Evolutionary conservation across 2,797 vertebrate genomes (phyloP).

Genomic region (Dermochelys coriacea): DNA sequence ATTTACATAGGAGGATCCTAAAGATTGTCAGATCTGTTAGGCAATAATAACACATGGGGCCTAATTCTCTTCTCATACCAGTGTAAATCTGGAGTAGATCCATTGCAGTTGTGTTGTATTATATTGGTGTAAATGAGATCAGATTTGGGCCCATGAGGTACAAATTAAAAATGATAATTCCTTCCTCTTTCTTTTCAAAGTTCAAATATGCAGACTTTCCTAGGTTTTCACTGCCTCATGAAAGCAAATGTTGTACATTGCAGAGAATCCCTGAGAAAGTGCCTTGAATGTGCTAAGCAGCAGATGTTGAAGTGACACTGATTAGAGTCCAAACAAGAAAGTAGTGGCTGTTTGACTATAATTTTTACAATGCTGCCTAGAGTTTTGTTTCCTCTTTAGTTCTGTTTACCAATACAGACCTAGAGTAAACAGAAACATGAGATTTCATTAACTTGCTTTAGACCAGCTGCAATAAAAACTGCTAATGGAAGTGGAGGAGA

Average conservation of each 20-base stretch:
- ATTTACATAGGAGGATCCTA: neutral
- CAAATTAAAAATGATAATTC: too few species aligned
- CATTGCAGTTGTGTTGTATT: neutral
- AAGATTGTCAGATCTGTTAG: neutral
- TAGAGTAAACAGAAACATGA: conserved; percentile 78
- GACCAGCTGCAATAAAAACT: conserved; percentile 74
- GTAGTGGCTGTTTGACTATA: conserved; percentile 17
- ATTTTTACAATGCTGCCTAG: neutral
- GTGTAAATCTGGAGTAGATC: neutral
- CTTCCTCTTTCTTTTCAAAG: neutral
- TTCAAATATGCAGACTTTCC: neutral
- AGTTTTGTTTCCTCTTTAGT: conserved; percentile 54
- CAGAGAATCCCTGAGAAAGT: neutral
- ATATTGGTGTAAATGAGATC: neutral
- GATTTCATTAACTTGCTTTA: conserved; percentile 70
- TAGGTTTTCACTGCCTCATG: neutral
- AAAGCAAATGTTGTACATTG: neutral
- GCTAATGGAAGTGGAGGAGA: conserved; percentile 75
- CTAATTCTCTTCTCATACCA: neutral
- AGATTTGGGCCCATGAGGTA: neutral
- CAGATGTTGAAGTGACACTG: neutral
- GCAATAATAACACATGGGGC: neutral
- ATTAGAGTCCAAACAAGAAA: conserved; percentile 42
- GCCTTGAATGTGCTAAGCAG: neutral
- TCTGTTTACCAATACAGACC: conserved; percentile 60